These are phyloP conservation scores for Synergus japonicus DNA, from an alignment of 2,888 invertebrate genomes.

Conservation along the genomic window DNA sequence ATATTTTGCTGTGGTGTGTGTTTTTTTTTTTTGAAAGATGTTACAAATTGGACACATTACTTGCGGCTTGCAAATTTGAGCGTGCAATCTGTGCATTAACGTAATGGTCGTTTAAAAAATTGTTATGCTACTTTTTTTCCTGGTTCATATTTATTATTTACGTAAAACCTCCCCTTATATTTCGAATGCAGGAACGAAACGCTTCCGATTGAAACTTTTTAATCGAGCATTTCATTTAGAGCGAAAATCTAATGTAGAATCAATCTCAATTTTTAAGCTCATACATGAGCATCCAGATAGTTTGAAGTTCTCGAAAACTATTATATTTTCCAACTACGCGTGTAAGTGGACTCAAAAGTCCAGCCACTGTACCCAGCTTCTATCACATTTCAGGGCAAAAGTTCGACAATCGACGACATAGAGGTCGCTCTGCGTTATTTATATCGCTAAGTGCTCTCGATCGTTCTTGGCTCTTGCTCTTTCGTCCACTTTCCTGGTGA, in stretches of 20 bases:
- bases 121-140: neutral
- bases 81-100: slow-evolving; percentile 68
- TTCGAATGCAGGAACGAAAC: too few species aligned
- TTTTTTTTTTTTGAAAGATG: slow-evolving; percentile 52
- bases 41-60: slow-evolving; percentile 73
- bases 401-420: slow-evolving; percentile 75
- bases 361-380: slow-evolving; percentile 45
- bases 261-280: neutral
- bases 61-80: slow-evolving; percentile 67
- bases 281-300: neutral
- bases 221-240: too few species aligned
- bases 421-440: slow-evolving; percentile 72
- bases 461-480: slow-evolving; percentile 66
- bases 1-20: slow-evolving; percentile 48
- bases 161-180: neutral
- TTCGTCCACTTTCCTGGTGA: slow-evolving; percentile 60
- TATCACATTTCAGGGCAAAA: slow-evolving; percentile 58
- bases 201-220: too few species aligned
- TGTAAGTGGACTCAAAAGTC: slow-evolving; percentile 18
- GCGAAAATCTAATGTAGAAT: neutral
- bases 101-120: slow-evolving; percentile 41
- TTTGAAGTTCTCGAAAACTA: neutral
- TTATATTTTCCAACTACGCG: neutral
- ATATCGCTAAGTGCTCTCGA: slow-evolving; percentile 74
- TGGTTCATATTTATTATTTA: neutral